Conservation (phyloP, 2,888 invertebrate genomes). For the Plutella xylostella region DNA sequence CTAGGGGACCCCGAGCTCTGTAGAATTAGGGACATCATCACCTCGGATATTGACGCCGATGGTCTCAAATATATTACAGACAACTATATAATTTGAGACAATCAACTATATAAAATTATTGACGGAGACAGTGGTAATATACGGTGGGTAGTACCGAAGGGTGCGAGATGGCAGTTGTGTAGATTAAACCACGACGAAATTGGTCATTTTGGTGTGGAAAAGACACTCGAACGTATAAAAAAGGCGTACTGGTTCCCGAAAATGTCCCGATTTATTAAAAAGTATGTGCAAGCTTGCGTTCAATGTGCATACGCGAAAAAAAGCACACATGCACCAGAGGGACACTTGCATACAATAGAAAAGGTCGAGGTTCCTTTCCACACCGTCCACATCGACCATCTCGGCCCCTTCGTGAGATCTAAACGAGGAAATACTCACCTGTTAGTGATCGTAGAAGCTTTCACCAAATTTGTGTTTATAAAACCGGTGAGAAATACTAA, state of each 20-base stretch:
- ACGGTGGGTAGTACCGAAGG: background rate
- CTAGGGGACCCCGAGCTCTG: constrained; percentile 15
- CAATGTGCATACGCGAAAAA: constrained; percentile 7
- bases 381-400: constrained; percentile 18
- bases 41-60: constrained; percentile 11
- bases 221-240: constrained; percentile 3
- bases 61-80: constrained; percentile 15
- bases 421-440: background rate
- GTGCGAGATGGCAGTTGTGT: background rate
- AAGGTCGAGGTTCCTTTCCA: constrained; percentile 2
- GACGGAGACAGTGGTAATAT: constrained; percentile 12
- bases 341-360: background rate
- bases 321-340: background rate
- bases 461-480: background rate
- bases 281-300: constrained; percentile 8
- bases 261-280: constrained; percentile 7
- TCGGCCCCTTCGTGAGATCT: constrained; percentile 15
- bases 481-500: background rate
- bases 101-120: constrained; percentile 15
- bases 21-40: constrained; percentile 14
- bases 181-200: background rate
- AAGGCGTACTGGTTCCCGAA: constrained; percentile 12
- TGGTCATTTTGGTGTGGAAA: background rate
- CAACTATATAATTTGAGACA: constrained; percentile 17
- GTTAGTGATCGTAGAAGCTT: background rate